Conservation (phyloP, 2,888 invertebrate genomes). For the Acleris emargana region DNA sequence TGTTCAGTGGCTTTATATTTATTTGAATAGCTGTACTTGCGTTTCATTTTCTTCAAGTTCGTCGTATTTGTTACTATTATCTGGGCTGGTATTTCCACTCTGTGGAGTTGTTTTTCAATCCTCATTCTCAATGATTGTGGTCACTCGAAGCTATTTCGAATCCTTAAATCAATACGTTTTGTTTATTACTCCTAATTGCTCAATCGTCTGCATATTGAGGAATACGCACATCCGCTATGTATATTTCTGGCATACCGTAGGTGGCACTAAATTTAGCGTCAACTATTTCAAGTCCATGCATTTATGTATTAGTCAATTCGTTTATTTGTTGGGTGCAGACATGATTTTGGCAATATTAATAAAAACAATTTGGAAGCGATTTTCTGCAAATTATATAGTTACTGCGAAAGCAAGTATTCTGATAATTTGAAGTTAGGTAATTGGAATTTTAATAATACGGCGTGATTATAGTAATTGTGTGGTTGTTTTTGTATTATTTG, state of each 20-base stretch:
- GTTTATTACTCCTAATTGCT: conserved; percentile 20
- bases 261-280: conserved; percentile 54
- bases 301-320: conserved; percentile 39
- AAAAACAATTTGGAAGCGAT: neutral
- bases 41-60: neutral
- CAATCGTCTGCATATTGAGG: conserved; percentile 23
- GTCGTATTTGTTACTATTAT: neutral
- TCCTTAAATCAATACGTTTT: conserved; percentile 20
- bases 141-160: conserved; percentile 15
- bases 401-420: no score
- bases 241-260: conserved; percentile 53
- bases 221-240: conserved; percentile 32
- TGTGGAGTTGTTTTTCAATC: no score
- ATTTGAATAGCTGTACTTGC: neutral
- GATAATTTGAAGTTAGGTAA: no score
- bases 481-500: no score
- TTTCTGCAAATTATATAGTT: neutral
- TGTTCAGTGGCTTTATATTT: neutral
- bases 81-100: neutral
- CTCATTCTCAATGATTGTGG: neutral
- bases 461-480: no score
- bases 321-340: conserved; percentile 13
- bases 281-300: conserved; percentile 68
- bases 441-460: no score
- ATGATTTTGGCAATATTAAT: neutral